Percentiles rank a stretch among this genome's conserved stretches.
Evolutionary conservation across 2,797 vertebrate species (phyloP).

Genomic region (Pteronotus mesoamericanus): DNA sequence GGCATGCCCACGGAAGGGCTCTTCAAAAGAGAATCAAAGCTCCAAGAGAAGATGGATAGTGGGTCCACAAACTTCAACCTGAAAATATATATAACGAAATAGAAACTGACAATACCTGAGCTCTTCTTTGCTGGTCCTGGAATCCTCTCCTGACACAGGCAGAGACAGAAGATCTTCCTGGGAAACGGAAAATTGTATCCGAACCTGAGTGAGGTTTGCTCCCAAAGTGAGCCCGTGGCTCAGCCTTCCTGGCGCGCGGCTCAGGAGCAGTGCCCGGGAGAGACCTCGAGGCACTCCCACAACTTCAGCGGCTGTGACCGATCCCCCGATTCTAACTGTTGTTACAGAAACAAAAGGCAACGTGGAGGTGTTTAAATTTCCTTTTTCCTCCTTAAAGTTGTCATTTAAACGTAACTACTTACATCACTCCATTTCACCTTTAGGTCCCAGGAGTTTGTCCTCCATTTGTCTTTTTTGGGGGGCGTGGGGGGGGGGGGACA

Average conservation of each 20-base stretch:
- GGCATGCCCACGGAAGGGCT: not conserved
- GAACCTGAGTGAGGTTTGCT: not conserved
- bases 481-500: not conserved
- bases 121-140: constrained; percentile 18
- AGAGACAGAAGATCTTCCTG: not conserved
- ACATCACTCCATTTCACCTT: not conserved
- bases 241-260: not conserved
- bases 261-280: rapidly evolving
- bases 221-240: not conserved
- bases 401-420: not conserved
- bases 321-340: not conserved
- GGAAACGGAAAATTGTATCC: not conserved
- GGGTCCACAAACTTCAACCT: not conserved
- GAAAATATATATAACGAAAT: not conserved
- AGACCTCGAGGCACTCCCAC: not conserved
- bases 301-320: not conserved
- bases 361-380: not conserved
- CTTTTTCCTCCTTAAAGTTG: not conserved
- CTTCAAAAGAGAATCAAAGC: not conserved
- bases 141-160: constrained; percentile 10
- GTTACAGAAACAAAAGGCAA: not conserved
- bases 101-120: constrained; percentile 57
- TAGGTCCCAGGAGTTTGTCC: not conserved
- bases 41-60: not conserved
- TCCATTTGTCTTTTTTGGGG: not conserved